Conservation (phyloP, 2,797 vertebrate species). For the Esox lucius region DNA sequence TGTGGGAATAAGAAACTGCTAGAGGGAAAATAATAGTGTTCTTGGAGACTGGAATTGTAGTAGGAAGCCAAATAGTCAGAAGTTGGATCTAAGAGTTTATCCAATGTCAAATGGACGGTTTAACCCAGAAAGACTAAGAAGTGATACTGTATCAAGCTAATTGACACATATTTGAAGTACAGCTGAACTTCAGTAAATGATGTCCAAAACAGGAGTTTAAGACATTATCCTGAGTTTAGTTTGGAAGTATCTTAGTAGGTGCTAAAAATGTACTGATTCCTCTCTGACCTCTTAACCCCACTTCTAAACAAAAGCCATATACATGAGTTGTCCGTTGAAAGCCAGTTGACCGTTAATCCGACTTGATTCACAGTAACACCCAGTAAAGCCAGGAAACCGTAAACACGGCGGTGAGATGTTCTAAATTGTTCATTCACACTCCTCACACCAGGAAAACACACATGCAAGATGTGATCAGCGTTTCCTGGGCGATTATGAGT, state of each 20-base stretch:
- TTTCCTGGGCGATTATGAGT: neutral
- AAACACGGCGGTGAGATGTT: neutral
- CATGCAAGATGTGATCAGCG: neutral
- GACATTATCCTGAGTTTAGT: neutral
- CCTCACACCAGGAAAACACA: neutral
- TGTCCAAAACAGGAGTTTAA: neutral
- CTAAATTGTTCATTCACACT: neutral
- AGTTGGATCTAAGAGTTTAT: constrained; percentile 8
- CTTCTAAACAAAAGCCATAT: neutral
- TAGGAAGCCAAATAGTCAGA: constrained; percentile 10
- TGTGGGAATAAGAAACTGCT: constrained; percentile 7
- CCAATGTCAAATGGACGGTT: neutral
- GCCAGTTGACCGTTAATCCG: neutral
- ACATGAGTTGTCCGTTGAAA: neutral
- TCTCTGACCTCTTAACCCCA: neutral
- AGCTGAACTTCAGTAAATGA: neutral
- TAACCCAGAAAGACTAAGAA: neutral
- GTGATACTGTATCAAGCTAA: neutral
- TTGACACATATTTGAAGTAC: neutral
- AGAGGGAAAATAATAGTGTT: constrained; percentile 11
- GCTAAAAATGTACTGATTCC: neutral
- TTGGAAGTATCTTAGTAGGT: neutral
- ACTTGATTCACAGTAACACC: neutral
- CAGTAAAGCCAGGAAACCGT: constrained; percentile 3
- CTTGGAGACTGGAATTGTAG: constrained; percentile 4